phyloP scores from a whole-genome alignment of 2,797 vertebrate genomes.

The Pithecia hirsuta region DNA sequence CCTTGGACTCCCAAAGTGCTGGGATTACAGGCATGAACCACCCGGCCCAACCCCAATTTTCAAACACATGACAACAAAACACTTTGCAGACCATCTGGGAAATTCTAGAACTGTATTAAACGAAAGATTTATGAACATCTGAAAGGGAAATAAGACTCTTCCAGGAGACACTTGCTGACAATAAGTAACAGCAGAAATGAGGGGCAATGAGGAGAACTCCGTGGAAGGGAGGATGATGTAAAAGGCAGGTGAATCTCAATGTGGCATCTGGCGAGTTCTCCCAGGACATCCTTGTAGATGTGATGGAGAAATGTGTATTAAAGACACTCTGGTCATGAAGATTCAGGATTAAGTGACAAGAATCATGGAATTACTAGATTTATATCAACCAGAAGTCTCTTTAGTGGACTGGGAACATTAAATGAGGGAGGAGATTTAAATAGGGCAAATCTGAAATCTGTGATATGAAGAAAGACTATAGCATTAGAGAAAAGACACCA shows the following conservation, averaged over 20 bases:
- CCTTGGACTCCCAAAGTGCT: background rate
- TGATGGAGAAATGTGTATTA: background rate
- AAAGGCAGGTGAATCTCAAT: background rate
- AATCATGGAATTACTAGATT: background rate
- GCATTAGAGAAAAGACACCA: background rate
- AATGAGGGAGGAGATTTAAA: background rate
- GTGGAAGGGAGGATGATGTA: background rate
- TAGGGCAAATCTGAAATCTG: background rate
- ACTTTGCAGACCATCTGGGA: background rate
- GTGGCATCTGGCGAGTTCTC: background rate
- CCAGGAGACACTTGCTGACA: background rate
- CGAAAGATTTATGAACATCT: background rate
- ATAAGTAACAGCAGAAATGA: background rate
- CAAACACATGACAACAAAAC: background rate
- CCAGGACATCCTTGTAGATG: background rate
- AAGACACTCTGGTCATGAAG: background rate
- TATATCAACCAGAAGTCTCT: background rate
- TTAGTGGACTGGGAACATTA: background rate
- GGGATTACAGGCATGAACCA: background rate
- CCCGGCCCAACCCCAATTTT: fast-evolving
- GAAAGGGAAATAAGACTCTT: background rate
- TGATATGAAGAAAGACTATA: background rate
- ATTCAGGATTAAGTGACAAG: background rate
- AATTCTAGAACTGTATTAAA: background rate
- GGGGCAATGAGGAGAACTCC: background rate